Percentiles rank a stretch among this genome's conserved stretches.
These are phyloP conservation scores for Spea hammondii DNA, from an alignment of 2,797 vertebrate species.

Conservation along the genomic window DNA sequence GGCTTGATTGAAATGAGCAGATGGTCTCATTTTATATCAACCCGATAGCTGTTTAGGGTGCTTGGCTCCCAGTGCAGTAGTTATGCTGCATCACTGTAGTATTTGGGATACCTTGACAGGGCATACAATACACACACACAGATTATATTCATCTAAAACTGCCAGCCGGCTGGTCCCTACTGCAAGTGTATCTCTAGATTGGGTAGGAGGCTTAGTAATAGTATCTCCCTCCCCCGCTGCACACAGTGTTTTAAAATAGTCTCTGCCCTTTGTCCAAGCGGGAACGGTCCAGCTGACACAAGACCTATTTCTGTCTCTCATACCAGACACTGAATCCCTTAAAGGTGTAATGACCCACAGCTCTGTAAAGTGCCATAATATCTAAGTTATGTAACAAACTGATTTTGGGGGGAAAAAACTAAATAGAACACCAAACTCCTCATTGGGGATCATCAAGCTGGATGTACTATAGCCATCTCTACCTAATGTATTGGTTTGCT, in stretches of 20 bases:
- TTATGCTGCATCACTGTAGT: background rate
- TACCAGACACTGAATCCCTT: constrained; percentile 1
- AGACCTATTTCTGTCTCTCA: constrained; percentile 4
- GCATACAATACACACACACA: background rate
- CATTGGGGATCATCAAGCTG: too few species aligned
- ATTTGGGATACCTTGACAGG: background rate
- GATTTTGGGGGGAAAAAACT: too few species aligned
- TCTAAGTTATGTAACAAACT: too few species aligned
- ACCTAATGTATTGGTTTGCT: too few species aligned
- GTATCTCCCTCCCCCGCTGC: background rate
- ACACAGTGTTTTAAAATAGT: constrained; percentile 14
- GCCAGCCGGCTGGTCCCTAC: background rate
- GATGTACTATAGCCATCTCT: too few species aligned
- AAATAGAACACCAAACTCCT: too few species aligned
- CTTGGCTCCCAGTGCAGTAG: background rate
- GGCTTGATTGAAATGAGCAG: background rate
- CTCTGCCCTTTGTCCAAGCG: constrained; percentile 4
- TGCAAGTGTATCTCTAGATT: background rate
- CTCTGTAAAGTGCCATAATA: background rate
- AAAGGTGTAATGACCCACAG: background rate
- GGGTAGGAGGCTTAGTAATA: constrained; percentile 4
- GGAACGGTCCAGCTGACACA: constrained; percentile 2
- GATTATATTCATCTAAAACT: background rate
- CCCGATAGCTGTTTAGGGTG: background rate
- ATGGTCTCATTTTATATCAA: background rate